Base-by-base conservation (phyloP, 2,797 vertebrate species). In the Girardinus metallicus region DNA sequence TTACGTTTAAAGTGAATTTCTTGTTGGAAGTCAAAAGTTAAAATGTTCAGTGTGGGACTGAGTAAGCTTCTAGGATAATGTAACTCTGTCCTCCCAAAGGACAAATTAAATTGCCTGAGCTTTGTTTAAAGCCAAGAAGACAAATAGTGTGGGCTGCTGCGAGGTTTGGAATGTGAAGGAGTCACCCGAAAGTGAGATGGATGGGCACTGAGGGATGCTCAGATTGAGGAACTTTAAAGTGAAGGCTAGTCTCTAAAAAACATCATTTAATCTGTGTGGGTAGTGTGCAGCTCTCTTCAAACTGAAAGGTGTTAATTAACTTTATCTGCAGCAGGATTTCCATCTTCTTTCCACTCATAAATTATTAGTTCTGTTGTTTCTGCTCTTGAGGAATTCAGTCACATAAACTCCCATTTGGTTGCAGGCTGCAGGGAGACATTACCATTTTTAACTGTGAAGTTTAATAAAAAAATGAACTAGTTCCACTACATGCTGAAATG, bases 71-170 rank as follows among this genome's bases (percentile, higher is more conserved):
- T 71, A 80, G 75, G 82, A 78, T 86, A 79, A 87, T 87, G 84
- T 68, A 78, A 73, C 70, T 75, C 73, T 77, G 74, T 89, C 85
- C 76, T 66, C 78, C 55, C 77, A 83, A 83, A 83, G 89, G 9
- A 83, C 87, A 57, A 76, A 87, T 90, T 76, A 71, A 84, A 85
- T 82, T n/a, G 7, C 74, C 80, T 83, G 71, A 79, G 71, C 57
- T 47, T 55, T 85, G 74, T 77, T 83, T 55, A 44, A 15, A 87
- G 82, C 80, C 68, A 78, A 83, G 78, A 83, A 83, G 87, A 83
- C 86, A 64, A 87, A 85, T 73, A 79, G 76, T 80, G 76, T 34
- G 68, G 80, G 80, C 81, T 53, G 46, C 73, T 55, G 73, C 39
- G 74, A 73, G 74, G 87, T 72, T 89, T 79, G 70, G 83, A 84